Evolutionary conservation across 2,888 invertebrate species (phyloP).

Genomic region (Rhagonycha lutea): DNA sequence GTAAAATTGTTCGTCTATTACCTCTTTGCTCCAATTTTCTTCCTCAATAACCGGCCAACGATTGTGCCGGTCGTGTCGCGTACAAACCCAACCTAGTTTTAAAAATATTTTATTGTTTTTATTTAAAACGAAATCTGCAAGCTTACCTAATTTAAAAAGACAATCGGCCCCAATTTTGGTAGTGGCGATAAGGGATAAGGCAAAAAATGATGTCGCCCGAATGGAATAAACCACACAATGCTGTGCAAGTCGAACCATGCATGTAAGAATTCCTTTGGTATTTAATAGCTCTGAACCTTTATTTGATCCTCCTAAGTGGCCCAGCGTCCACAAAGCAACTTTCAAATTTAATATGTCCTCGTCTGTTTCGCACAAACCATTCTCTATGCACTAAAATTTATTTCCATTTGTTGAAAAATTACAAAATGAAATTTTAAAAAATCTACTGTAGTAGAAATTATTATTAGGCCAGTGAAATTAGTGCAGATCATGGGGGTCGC

Average conservation of each 20-base stretch:
- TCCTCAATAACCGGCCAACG: conserved; percentile 77
- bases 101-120: not conserved
- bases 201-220: conserved; percentile 87
- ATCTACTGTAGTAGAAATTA: too few relatives aligned
- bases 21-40: conserved; percentile 60
- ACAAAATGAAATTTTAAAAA: too few relatives aligned
- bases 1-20: conserved; percentile 44
- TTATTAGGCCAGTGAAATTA: too few relatives aligned
- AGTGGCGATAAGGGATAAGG: conserved; percentile 82
- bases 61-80: conserved; percentile 76
- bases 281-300: conserved; percentile 77
- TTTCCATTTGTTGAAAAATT: not conserved
- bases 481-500: too few relatives aligned
- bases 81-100: conserved; percentile 70
- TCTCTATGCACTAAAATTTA: conserved; percentile 45
- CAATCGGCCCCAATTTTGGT: conserved; percentile 83
- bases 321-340: conserved; percentile 87
- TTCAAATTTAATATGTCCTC: conserved; percentile 79
- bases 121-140: not conserved
- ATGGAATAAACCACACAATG: conserved; percentile 84
- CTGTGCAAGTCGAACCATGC: conserved; percentile 72
- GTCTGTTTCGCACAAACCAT: conserved; percentile 65
- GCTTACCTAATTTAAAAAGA: conserved; percentile 70
- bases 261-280: conserved; percentile 54
- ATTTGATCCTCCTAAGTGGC: conserved; percentile 78